A percentile compares a stretch with the other conserved stretches of the same genome.
These are phyloP conservation scores for Aurelia sp. DNA, from an alignment of 30 jellyfish, hydroid and myxozoan species.

Conservation along the genomic window DNA sequence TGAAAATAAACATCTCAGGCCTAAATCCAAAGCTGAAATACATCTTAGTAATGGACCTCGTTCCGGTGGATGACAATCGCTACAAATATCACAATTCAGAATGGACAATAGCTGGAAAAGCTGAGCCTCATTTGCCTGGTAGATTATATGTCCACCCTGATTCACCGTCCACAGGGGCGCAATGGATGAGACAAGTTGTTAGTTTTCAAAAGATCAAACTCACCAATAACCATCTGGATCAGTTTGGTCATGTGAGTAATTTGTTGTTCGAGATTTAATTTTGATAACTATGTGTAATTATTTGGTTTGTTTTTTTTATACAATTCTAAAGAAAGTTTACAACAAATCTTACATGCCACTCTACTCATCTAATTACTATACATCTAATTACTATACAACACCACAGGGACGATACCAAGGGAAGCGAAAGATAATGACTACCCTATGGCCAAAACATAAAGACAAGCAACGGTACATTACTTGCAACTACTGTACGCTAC, in stretches of 20 bases:
- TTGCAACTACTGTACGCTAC: no score
- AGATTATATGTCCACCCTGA: constrained; percentile 96
- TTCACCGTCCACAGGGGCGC: constrained; percentile 98
- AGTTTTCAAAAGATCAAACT: constrained; percentile 93
- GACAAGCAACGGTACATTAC: no score
- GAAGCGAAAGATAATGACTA: no score
- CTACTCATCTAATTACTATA: not conserved
- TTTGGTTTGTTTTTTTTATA: no score
- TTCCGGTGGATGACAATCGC: constrained; percentile 96
- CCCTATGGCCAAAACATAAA: no score
- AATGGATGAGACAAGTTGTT: constrained; percentile 96
- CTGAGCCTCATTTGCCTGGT: constrained; percentile 97
- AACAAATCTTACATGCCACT: not conserved
- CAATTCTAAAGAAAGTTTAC: no score
- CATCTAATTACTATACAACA: no score
- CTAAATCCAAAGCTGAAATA: constrained; percentile 91
- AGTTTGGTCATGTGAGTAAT: constrained; percentile 88
- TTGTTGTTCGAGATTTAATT: not conserved
- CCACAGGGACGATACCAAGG: no score
- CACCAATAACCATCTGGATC: constrained; percentile 94
- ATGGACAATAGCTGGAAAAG: constrained; percentile 98
- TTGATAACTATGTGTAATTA: no score
- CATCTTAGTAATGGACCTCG: constrained; percentile 94
- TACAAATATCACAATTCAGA: constrained; percentile 94
- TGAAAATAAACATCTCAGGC: constrained; percentile 87